Evolutionary conservation across 2,113 vertebrate species (phyloP), one percentile per base, ranked within the genome.

Genomic region (Apus apus): DNA sequence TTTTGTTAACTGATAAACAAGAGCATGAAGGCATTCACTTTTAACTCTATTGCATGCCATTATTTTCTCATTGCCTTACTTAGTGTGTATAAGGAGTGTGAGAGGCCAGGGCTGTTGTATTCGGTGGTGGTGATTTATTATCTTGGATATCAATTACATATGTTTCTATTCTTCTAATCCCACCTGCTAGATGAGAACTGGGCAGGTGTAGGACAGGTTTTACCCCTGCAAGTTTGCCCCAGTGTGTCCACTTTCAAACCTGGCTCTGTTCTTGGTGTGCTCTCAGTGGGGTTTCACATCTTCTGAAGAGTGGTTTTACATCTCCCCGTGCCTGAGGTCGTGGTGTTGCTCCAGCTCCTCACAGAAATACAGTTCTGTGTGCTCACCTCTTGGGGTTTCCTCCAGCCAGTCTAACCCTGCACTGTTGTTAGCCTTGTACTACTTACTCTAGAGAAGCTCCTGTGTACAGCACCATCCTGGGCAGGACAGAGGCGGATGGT

Each of bases 1-100:
- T 93, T 95, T 95, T 84, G 94, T 87, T 94, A 95, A 96, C 92
- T 96, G 86, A 94, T 87, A 91, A 88, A 94, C 90, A 91, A 94
- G 94, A 95, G 90, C 90, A 85, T 72, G 89, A 93, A 96, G 76
- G 64, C 81, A 77, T 85, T 93, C 81, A 91, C 93, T 97, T 96
- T 94, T 89, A 91, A 93, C 89, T 95, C 54, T 32, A 58, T 62
- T 57, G 79, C 53, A 11, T 72, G 89, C 46, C 93, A 84, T 95
- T 96, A 95, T 87, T 88, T 92, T 74, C 92, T 87, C 92, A 53
- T 91, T 85, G 88, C 83, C 68, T 93, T 76, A 65, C 22, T 40
- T 60, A 73, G 61, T 17, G 25, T 34, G n/a, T 38, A 5, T 51
- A 70, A 93, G 67, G 62, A 32, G 65, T 5, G 8, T 34, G 93